Base-by-base conservation (phyloP, 2,888 invertebrate species). In the Dynastes hyllus region DNA sequence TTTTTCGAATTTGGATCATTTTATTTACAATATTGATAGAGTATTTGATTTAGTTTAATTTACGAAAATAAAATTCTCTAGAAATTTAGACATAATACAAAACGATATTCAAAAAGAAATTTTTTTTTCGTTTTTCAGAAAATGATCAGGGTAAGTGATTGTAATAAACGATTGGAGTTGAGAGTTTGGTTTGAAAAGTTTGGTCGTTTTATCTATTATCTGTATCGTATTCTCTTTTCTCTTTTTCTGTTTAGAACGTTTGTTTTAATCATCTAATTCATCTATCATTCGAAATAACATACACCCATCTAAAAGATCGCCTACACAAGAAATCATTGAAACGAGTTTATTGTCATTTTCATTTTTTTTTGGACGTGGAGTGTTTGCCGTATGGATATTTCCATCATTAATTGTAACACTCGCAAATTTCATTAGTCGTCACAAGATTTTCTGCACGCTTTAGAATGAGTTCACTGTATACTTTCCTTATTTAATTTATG, bases 61-160 rank as follows among this genome's bases (percentile, higher is more conserved):
- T 58, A 58, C 22, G 22, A 58, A 58, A 22, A 58, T 6, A 55
- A 55, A 53, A 53, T 55, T 55, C 40, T 45, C 45, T 45, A 45
- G 11, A 45, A 45, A 45, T 45, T 5, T 45, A 55, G n/a, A 29
- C 0, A 63, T 22, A 8, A 8, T 61, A 61, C 11, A 61, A 29
- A 11, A 29, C 27, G 27, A 32, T 61, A 65, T 40, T 75, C 66
- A 53, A 77, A 65, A 70, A 70, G 50, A n/a, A 37, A 78, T 53
- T 76, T 63, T 87, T 83, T 87, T 84, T 88, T 88, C 45, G 11
- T 45, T 88, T 88, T 89, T 87, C 89, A 89, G 89, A 89, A 86
- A 88, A 88, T 86, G 89, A 89, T 78, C 86, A 88, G 87, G 89
- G 89, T 89, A 89, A 89, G 89, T 89, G 53, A 76, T 5, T 37